Evolutionary conservation across 2,888 invertebrate genomes (phyloP).

Genomic region (Salticus scenicus): DNA sequence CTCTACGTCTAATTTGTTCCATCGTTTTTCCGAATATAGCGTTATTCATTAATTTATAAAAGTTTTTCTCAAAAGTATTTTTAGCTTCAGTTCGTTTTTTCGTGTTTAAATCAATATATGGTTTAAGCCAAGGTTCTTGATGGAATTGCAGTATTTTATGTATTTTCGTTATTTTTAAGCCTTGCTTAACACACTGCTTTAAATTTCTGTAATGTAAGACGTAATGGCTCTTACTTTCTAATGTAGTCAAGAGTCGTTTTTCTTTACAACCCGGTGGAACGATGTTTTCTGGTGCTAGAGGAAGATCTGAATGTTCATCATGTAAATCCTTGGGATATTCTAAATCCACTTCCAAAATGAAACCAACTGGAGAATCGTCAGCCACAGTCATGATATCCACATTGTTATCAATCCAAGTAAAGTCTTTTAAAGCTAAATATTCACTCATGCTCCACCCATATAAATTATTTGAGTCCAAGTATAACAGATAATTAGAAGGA

Average conservation of each 20-base stretch:
- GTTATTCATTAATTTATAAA: slow-evolving; percentile 75
- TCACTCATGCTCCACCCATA: slow-evolving; percentile 71
- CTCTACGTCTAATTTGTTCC: slow-evolving; percentile 53
- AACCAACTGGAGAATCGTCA: neutral
- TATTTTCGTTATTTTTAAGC: neutral
- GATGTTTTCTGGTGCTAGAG: neutral
- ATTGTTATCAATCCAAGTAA: neutral
- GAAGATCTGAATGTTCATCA: neutral
- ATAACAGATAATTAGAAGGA: slow-evolving; percentile 22
- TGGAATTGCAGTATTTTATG: slow-evolving; percentile 9
- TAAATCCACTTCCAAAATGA: neutral
- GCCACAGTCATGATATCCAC: neutral
- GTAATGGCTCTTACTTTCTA: neutral
- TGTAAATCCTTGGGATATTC: neutral
- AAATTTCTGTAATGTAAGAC: slow-evolving; percentile 1
- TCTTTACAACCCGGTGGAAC: slow-evolving; percentile 22
- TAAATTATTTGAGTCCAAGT: slow-evolving; percentile 71
- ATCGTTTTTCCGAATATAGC: slow-evolving; percentile 74
- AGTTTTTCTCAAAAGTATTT: slow-evolving; percentile 75
- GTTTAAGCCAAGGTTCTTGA: neutral
- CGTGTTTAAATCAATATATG: slow-evolving; percentile 18
- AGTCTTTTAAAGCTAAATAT: neutral
- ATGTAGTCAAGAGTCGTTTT: neutral
- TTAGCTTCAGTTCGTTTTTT: slow-evolving; percentile 71
- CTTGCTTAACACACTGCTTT: neutral